Percentiles rank a stretch among this genome's conserved stretches.
phyloP scores from a whole-genome alignment of 2,888 invertebrate species.

The Atherix ibis region DNA sequence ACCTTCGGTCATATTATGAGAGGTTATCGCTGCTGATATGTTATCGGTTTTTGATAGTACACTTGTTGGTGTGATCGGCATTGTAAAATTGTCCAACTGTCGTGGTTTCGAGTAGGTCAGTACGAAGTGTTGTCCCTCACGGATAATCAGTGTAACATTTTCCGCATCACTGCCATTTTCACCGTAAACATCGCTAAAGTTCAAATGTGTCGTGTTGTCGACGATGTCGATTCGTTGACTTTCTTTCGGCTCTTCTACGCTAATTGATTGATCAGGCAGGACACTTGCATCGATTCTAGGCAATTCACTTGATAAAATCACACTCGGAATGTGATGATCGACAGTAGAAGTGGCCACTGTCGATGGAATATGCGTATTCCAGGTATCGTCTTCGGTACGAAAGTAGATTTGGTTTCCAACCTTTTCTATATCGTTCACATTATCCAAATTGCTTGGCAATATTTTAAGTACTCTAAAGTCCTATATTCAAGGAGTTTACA shows the following conservation, averaged over 20 bases:
- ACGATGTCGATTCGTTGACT: too few relatives aligned
- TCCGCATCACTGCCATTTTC: constrained; percentile 11
- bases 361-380: background rate
- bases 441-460: constrained; percentile 16
- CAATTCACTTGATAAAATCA: background rate
- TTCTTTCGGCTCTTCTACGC: too few relatives aligned
- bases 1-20: too few relatives aligned
- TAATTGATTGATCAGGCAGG: background rate
- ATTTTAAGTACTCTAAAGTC: constrained; percentile 19
- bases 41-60: too few relatives aligned
- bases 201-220: background rate
- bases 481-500: constrained; percentile 11
- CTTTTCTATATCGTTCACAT: constrained; percentile 16
- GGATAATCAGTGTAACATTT: constrained; percentile 15
- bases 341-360: background rate
- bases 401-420: constrained; percentile 18
- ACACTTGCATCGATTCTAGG: too few relatives aligned
- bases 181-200: background rate
- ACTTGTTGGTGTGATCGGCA: too few relatives aligned
- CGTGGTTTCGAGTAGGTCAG: constrained; percentile 11
- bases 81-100: constrained; percentile 8
- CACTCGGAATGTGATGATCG: background rate
- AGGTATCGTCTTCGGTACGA: constrained; percentile 13
- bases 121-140: constrained; percentile 15
- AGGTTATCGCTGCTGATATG: too few relatives aligned